These are phyloP conservation scores for Channa argus DNA, from an alignment of 2,113 vertebrate species.

Conservation along the genomic window DNA sequence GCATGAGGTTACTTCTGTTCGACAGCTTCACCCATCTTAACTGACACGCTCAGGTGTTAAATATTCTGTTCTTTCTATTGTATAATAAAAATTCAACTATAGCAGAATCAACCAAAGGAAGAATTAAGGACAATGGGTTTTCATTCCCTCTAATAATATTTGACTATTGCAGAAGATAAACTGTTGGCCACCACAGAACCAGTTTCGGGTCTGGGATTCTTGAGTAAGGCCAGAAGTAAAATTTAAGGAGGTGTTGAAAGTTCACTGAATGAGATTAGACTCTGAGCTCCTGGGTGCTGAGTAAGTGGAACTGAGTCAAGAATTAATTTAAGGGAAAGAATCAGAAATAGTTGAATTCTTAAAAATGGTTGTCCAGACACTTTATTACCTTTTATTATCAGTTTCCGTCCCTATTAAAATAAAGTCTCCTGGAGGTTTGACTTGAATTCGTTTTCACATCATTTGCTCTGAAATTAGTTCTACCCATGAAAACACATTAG, in stretches of 20 bases:
- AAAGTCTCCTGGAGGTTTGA: background rate
- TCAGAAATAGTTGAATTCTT: background rate
- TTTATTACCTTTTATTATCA: background rate
- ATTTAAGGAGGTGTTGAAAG: background rate
- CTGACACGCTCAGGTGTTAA: conserved; percentile 13
- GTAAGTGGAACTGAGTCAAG: conserved; percentile 13
- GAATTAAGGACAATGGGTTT: background rate
- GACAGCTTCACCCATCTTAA: background rate
- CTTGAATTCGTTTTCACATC: background rate
- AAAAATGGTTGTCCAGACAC: background rate
- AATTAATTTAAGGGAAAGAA: background rate
- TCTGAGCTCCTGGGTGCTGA: conserved; percentile 18
- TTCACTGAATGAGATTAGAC: conserved; percentile 3
- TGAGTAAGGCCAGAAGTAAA: conserved; percentile 3
- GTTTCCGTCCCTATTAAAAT: no score
- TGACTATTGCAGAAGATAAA: background rate
- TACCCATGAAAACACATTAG: no score
- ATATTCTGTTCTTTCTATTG: conserved; percentile 18
- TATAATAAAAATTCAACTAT: conserved; percentile 22
- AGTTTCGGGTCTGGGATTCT: background rate
- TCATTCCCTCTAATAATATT: conserved; percentile 3
- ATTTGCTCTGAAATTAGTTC: no score
- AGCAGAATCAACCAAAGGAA: background rate
- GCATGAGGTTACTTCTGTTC: background rate
- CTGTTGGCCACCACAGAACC: background rate